These are phyloP conservation scores for Ptiloglossa arizonensis DNA, from an alignment of 1,140 invertebrate genomes.

Conservation along the genomic window DNA sequence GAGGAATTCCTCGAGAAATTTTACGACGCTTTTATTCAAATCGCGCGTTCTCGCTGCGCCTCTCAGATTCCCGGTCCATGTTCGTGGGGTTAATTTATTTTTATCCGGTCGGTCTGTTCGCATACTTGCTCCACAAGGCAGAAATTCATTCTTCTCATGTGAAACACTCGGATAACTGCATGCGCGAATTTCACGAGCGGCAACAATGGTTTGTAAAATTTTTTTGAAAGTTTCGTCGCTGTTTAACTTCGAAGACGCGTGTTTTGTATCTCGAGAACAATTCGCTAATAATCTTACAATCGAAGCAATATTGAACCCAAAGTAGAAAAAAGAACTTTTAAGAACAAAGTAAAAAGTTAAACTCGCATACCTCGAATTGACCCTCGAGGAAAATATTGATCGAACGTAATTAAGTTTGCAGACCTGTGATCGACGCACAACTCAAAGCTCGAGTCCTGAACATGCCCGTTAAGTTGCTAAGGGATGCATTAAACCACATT, in stretches of 20 bases:
- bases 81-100: constrained; percentile 17
- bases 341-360: no score
- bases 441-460: not conserved
- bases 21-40: not conserved
- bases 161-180: not conserved
- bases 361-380: no score
- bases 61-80: not conserved
- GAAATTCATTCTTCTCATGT: not conserved
- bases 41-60: no score
- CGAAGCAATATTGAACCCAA: no score
- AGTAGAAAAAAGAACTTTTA: no score
- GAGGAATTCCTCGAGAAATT: not conserved
- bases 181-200: not conserved
- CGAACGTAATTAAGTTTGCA: not conserved
- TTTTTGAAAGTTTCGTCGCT: no score
- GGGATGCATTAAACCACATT: not conserved
- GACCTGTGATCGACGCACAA: not conserved
- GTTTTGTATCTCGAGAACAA: no score
- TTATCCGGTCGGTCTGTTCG: not conserved
- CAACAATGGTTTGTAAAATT: no score
- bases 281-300: no score
- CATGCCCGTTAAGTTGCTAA: not conserved
- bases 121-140: not conserved
- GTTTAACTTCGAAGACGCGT: no score
- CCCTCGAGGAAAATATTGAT: no score